phyloP scores from a whole-genome alignment of 64 coral and sea anemone species.

The Dendrophyllia cribrosa region DNA sequence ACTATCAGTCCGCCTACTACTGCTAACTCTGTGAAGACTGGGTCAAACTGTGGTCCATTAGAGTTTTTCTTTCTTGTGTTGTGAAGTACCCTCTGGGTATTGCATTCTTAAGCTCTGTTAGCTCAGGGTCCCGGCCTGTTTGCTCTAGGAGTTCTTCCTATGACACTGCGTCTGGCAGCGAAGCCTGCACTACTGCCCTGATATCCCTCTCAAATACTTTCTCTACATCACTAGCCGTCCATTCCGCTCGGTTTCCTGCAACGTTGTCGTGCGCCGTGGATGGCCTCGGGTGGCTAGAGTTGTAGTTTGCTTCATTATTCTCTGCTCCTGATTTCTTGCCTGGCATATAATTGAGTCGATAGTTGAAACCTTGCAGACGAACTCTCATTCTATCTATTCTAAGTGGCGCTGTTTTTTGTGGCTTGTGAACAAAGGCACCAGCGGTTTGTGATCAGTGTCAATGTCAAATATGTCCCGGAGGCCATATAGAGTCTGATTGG shows the following conservation, averaged over 20 bases:
- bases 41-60: too few relatives aligned
- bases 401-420: constrained; percentile 48
- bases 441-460: constrained; percentile 71
- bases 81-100: constrained; percentile 26
- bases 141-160: neutral
- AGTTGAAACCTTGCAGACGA: constrained; percentile 67
- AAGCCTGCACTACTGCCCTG: constrained; percentile 19
- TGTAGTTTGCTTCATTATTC: constrained; percentile 66
- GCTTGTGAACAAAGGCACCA: constrained; percentile 31
- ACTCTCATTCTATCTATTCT: constrained; percentile 52
- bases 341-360: constrained; percentile 41
- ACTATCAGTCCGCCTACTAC: too few relatives aligned
- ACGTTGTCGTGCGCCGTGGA: neutral
- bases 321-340: constrained; percentile 61
- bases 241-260: neutral
- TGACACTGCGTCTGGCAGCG: constrained; percentile 4
- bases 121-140: constrained; percentile 38
- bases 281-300: constrained; percentile 28
- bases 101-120: constrained; percentile 41
- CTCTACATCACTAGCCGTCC: neutral
- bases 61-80: too few relatives aligned
- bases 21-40: too few relatives aligned
- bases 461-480: constrained; percentile 30
- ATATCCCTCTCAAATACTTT: neutral
- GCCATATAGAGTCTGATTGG: constrained; percentile 56